Conservation (phyloP, 2,888 invertebrate species). For the Thysanoteuthis rhombus region DNA sequence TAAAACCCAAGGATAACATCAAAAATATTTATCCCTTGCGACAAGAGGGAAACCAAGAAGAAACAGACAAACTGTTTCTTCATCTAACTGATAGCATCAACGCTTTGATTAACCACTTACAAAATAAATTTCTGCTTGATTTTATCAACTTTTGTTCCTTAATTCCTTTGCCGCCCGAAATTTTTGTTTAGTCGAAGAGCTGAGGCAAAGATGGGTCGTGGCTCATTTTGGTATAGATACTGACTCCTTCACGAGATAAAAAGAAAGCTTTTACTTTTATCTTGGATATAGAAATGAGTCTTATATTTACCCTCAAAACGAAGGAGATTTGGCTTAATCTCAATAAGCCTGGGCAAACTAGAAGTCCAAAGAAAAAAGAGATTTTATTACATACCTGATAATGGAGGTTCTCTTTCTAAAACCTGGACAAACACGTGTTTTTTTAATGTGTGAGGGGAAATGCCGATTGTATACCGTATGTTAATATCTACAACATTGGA, state of each 20-base stretch:
- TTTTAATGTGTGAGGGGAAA: too few relatives aligned
- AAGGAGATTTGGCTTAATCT: too few relatives aligned
- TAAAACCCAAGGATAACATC: neutral
- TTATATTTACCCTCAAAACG: too few relatives aligned
- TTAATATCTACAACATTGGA: too few relatives aligned
- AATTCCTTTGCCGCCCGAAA: neutral
- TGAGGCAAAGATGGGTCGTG: neutral
- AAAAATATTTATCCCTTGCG: neutral
- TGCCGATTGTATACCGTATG: too few relatives aligned
- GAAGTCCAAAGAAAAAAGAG: too few relatives aligned
- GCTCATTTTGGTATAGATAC: neutral
- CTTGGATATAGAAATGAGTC: neutral
- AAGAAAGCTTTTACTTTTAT: neutral
- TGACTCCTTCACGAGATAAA: neutral
- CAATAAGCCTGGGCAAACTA: too few relatives aligned
- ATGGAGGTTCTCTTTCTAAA: too few relatives aligned
- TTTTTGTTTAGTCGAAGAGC: neutral
- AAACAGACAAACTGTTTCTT: neutral
- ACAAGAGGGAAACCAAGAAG: neutral
- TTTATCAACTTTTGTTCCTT: neutral
- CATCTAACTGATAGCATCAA: neutral
- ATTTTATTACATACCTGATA: too few relatives aligned
- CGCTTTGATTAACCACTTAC: neutral
- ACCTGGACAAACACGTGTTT: too few relatives aligned
- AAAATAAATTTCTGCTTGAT: neutral